Percentiles rank a stretch among this genome's conserved stretches.
These are phyloP conservation scores for Cheilosia soror DNA, from an alignment of 2,888 invertebrate genomes.

Conservation along the genomic window DNA sequence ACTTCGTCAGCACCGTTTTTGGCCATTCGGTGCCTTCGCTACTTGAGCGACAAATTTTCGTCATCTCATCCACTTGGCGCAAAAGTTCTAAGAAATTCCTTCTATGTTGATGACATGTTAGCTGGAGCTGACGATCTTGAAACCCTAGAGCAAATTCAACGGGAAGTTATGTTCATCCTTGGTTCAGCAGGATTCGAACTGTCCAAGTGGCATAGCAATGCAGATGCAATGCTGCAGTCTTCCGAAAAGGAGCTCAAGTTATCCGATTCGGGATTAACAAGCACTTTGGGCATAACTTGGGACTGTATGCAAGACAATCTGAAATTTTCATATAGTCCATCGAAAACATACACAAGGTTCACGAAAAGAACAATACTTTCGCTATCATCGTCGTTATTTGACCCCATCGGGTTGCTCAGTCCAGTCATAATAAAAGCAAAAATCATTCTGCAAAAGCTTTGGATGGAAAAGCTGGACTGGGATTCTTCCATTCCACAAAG, in stretches of 20 bases:
- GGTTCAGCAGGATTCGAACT: not conserved
- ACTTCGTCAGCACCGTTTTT: not conserved
- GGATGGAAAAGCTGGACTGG: not conserved
- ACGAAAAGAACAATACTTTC: conserved; percentile 3
- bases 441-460: not conserved
- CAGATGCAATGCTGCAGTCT: not conserved
- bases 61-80: not conserved
- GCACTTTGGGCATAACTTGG: conserved; percentile 3
- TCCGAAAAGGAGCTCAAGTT: not conserved
- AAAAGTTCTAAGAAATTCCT: not conserved
- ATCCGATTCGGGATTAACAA: not conserved
- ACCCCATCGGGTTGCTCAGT: conserved; percentile 2
- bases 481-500: not conserved
- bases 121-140: conserved; percentile 6
- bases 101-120: conserved; percentile 18
- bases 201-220: conserved; percentile 5
- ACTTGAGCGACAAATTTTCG: not conserved
- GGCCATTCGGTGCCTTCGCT: not conserved
- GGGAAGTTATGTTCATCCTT: not conserved
- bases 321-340: not conserved
- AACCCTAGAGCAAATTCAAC: not conserved
- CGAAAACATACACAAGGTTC: too few species aligned
- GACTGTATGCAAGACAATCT: not conserved
- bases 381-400: not conserved
- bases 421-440: not conserved